Evolutionary conservation across 2,113 vertebrate species (phyloP).

Genomic region (Platycercus adscitus): DNA sequence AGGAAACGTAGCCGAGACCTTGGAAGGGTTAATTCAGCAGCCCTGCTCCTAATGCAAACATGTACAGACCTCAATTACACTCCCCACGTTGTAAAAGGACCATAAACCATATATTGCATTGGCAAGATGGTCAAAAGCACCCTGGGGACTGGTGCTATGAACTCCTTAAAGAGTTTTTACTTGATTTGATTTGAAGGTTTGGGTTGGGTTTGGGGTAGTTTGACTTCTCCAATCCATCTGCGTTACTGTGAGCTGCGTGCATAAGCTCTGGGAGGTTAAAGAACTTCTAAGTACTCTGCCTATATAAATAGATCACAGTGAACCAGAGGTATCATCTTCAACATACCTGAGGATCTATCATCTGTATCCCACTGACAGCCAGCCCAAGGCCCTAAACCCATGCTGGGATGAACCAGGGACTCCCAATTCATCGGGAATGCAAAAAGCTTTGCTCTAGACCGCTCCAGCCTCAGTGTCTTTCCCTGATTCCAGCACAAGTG

Average conservation of each 20-base stretch:
- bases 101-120: slow-evolving; percentile 47
- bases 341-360: neutral
- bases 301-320: neutral
- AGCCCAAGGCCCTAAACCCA: neutral
- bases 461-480: neutral
- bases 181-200: neutral
- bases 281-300: neutral
- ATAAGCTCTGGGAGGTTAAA: neutral
- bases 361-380: neutral
- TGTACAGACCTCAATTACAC: neutral
- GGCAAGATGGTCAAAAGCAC: slow-evolving; percentile 13
- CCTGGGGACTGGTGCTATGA: slow-evolving; percentile 1
- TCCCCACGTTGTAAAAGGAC: neutral
- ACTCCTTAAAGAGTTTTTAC: neutral
- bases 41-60: neutral
- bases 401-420: neutral
- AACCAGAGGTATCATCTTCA: neutral
- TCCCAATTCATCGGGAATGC: fast-evolving
- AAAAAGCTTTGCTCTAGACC: neutral
- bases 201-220: neutral
- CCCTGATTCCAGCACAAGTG: neutral
- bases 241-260: neutral
- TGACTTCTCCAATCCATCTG: neutral
- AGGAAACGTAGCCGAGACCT: neutral
- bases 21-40: slow-evolving; percentile 3